Base-by-base conservation (phyloP, 2,113 vertebrate genomes). In the Dissostichus mawsoni region DNA sequence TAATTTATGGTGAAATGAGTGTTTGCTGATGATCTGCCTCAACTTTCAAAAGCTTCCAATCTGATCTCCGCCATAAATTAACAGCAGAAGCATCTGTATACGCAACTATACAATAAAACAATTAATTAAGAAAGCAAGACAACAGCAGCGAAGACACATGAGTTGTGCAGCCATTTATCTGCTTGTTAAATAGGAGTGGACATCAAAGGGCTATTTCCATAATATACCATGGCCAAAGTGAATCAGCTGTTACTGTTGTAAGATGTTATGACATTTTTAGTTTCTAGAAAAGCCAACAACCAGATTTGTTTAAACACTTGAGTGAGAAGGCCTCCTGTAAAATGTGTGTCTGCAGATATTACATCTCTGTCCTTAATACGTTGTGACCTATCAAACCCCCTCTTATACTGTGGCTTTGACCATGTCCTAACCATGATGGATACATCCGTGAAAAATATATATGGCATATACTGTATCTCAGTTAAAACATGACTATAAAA, bases 141-240 rank as follows among this genome's bases (percentile, higher is more conserved):
- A 71, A 52, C 53, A 56, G 62, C 18, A 82, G 56, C 9, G 53
- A 50, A 70, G 12, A 80, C 64, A 84, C 18, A 55, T 17, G 17
- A 79, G 58, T 12, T 58, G 47, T 44, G 29, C 66, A 81, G 82
- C 71, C 52, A 74, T 74, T 82, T 62, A 53, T 67, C 12, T 82
- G 57, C 6, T 59, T 63, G 20, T 70, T 69, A 25, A 84, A 64
- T 44, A 78, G n/a, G 33, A 72, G 83, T 84, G 87, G 85, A 89
- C 92, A 91, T 92, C 90, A 91, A 92, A 91, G 89, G 90, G 92
- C 89, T 91, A 87, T 81, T 78, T 52, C 80, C 74, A 56, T 83
- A 72, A 63, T 85, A 76, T 78, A 83, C 74, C 76, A 86, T 76
- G 73, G 78, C 83, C 16, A 23, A n/a, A 53, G n/a, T 12, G 29